phyloP scores from a whole-genome alignment of 1,140 invertebrate species.

The Drosophila carrolli region DNA sequence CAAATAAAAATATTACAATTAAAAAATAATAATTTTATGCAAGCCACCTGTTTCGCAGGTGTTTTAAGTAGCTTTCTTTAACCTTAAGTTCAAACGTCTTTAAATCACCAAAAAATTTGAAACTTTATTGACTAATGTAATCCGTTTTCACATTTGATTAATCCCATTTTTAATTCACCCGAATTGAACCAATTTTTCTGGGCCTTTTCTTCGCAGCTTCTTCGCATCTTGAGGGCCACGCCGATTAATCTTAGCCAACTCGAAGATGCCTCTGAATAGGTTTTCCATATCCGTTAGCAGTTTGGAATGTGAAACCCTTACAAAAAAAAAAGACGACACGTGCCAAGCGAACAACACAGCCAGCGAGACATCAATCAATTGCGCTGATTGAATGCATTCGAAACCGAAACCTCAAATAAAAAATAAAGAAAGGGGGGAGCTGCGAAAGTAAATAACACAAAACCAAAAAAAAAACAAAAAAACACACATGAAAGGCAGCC shows the following conservation, averaged over 20 bases:
- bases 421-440: conserved; percentile 8
- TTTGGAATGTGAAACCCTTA: conserved; percentile 38
- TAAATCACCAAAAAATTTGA: no score
- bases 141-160: conserved; percentile 1
- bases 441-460: conserved; percentile 43
- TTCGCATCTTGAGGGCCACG: neutral
- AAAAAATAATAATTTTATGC: no score
- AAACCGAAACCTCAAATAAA: conserved; percentile 16
- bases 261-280: conserved; percentile 26
- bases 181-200: conserved; percentile 16
- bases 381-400: conserved; percentile 55
- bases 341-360: conserved; percentile 29
- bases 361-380: conserved; percentile 51
- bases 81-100: no score
- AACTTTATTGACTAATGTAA: neutral
- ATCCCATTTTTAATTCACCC: conserved; percentile 6
- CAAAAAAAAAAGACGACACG: conserved; percentile 21
- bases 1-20: no score
- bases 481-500: neutral
- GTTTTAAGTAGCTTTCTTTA: no score
- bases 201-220: neutral
- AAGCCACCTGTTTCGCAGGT: no score
- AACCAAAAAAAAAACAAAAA: conserved; percentile 17
- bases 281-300: conserved; percentile 47
- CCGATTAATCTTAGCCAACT: conserved; percentile 32